Percentiles rank a stretch among this genome's conserved stretches.
Evolutionary conservation across 2,888 invertebrate genomes (phyloP).

Genomic region (Drosophila infuscata): DNA sequence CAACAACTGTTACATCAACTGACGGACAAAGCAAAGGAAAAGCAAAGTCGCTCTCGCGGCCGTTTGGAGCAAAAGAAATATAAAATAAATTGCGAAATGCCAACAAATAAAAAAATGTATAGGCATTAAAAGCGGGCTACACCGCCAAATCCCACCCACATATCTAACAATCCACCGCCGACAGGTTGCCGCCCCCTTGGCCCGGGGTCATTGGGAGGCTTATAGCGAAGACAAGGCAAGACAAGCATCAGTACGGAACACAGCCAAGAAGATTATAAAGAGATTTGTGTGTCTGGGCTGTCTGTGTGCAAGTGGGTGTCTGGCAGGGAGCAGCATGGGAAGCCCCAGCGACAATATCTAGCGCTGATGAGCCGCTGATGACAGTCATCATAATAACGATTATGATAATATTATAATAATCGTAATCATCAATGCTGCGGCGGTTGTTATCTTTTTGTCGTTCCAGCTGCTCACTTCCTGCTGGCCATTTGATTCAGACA

Average conservation of each 20-base stretch:
- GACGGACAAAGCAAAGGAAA: slow-evolving; percentile 29
- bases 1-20: slow-evolving; percentile 21
- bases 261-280: slow-evolving; percentile 66
- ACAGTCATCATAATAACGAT: slow-evolving; percentile 74
- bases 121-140: slow-evolving; percentile 41
- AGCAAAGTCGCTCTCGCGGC: slow-evolving; percentile 30
- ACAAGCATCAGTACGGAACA: slow-evolving; percentile 3
- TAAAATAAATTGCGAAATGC: slow-evolving; percentile 75
- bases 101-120: slow-evolving; percentile 68
- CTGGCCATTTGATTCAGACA: slow-evolving; percentile 12
- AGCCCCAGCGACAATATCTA: background rate
- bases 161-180: background rate
- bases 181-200: slow-evolving; percentile 39
- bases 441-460: slow-evolving; percentile 25
- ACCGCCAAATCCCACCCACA: slow-evolving; percentile 2
- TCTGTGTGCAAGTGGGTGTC: slow-evolving; percentile 1
- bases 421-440: slow-evolving; percentile 56
- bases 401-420: slow-evolving; percentile 69
- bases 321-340: background rate
- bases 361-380: slow-evolving; percentile 71
- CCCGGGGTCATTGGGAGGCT: slow-evolving; percentile 44
- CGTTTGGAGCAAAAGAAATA: slow-evolving; percentile 60
- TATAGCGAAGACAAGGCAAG: slow-evolving; percentile 18
- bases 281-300: slow-evolving; percentile 66
- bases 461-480: slow-evolving; percentile 13